phyloP scores from a whole-genome alignment of 2,797 vertebrate species.

The Scarus forsteni region DNA sequence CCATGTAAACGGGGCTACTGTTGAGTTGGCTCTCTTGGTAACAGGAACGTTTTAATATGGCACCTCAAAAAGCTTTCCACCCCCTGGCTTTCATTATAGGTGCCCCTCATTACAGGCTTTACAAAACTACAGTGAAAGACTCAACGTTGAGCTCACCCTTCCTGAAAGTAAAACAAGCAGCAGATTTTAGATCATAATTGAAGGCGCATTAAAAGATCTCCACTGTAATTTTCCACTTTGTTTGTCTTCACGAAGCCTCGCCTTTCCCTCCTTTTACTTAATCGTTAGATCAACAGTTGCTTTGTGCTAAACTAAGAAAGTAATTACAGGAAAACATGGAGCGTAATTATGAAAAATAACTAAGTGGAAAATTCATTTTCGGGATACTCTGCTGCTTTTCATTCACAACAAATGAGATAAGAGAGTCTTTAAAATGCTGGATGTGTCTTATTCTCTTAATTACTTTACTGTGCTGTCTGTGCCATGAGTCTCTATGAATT shows the following conservation, averaged over 20 bases:
- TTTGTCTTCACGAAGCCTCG: constrained; percentile 60
- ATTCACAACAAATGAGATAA: constrained; percentile 32
- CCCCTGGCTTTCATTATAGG: too few relatives aligned
- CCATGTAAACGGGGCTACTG: too few relatives aligned
- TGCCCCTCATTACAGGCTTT: too few relatives aligned
- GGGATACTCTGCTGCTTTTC: constrained; percentile 41
- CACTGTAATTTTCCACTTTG: constrained; percentile 72
- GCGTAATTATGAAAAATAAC: constrained; percentile 62
- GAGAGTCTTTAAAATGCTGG: constrained; percentile 19
- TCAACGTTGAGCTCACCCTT: constrained; percentile 25
- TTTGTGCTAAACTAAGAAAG: constrained; percentile 47
- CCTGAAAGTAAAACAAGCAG: constrained; percentile 51
- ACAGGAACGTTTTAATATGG: too few relatives aligned
- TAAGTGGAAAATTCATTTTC: constrained; percentile 52
- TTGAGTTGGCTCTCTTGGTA: too few relatives aligned
- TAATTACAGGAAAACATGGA: constrained; percentile 65
- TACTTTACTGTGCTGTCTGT: constrained; percentile 9
- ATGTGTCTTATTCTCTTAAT: constrained; percentile 23
- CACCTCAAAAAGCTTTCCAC: too few relatives aligned
- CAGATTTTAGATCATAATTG: constrained; percentile 62
- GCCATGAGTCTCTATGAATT: constrained; percentile 28
- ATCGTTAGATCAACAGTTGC: constrained; percentile 63
- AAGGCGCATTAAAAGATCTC: constrained; percentile 72
- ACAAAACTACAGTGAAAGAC: constrained; percentile 7
- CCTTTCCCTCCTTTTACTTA: constrained; percentile 54